These are phyloP conservation scores for Hippopotamus amphibius DNA, from an alignment of 2,113 vertebrate genomes.

Conservation along the genomic window DNA sequence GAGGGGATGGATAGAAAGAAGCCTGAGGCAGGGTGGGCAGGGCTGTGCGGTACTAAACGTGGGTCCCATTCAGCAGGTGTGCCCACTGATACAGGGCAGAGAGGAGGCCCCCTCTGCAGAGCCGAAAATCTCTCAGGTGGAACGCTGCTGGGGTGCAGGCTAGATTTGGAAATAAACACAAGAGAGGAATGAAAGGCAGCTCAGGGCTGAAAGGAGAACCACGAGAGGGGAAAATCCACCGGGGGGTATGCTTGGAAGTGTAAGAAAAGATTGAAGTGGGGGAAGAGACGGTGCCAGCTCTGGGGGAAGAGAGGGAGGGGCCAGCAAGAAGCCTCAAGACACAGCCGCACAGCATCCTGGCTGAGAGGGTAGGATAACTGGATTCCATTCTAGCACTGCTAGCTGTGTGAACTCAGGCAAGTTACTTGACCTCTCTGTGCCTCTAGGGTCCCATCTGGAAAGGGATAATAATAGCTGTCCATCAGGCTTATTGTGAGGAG, in stretches of 20 bases:
- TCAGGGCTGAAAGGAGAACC: not conserved
- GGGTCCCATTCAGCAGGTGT: accelerated
- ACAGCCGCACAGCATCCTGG: accelerated
- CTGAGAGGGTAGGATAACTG: no score
- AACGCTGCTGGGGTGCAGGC: not conserved
- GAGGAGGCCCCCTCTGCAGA: not conserved
- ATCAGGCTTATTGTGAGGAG: not conserved
- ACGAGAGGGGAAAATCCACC: accelerated
- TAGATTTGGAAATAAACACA: not conserved
- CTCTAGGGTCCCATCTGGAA: not conserved
- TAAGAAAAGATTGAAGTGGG: accelerated
- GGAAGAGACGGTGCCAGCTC: accelerated
- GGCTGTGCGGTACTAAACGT: accelerated
- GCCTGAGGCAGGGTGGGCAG: not conserved
- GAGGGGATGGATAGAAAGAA: not conserved
- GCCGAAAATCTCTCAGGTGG: accelerated
- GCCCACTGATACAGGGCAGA: accelerated
- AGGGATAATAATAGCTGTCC: not conserved
- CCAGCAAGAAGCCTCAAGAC: accelerated
- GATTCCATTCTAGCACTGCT: not conserved
- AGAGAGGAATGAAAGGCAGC: not conserved
- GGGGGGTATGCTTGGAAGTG: accelerated
- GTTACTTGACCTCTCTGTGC: not conserved
- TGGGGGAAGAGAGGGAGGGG: not conserved
- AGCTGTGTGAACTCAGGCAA: not conserved